A percentile compares a stretch with the other conserved stretches of the same genome.
phyloP scores from a whole-genome alignment of 2,797 vertebrate species.

The Ctenopoma multispine region DNA sequence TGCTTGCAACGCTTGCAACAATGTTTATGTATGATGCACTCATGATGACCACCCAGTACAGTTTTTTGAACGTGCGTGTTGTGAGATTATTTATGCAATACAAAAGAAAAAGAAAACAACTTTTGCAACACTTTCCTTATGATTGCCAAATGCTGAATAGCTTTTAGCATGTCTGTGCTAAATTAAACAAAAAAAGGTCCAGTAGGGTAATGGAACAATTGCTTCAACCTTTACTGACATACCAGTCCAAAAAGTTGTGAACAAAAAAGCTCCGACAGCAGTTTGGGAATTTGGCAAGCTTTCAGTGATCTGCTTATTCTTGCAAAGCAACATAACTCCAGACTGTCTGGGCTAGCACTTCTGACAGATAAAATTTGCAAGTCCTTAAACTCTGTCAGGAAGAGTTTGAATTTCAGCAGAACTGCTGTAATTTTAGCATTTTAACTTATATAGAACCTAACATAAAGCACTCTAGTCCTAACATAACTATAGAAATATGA shows the following conservation, averaged over 20 bases:
- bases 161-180: slow-evolving; percentile 8
- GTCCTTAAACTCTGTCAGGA: slow-evolving; percentile 28
- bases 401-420: slow-evolving; percentile 9
- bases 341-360: slow-evolving; percentile 19
- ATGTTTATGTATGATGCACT: not conserved
- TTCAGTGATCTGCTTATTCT: slow-evolving; percentile 25
- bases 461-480: not conserved
- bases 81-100: slow-evolving; percentile 7
- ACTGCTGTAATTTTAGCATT: slow-evolving; percentile 17
- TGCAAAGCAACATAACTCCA: slow-evolving; percentile 18
- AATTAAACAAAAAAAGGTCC: slow-evolving; percentile 23
- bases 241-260: slow-evolving; percentile 10
- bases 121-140: not conserved
- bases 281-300: slow-evolving; percentile 20
- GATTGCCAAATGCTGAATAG: not conserved
- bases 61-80: slow-evolving; percentile 15
- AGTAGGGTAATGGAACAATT: not conserved
- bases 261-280: slow-evolving; percentile 4
- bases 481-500: not conserved
- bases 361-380: slow-evolving; percentile 30
- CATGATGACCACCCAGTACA: slow-evolving; percentile 37
- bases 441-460: slow-evolving; percentile 6
- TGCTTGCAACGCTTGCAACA: slow-evolving; percentile 1
- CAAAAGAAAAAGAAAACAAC: not conserved
- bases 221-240: slow-evolving; percentile 19